phyloP scores from a whole-genome alignment of 2,888 invertebrate genomes.

The Habroteleia sp. region DNA sequence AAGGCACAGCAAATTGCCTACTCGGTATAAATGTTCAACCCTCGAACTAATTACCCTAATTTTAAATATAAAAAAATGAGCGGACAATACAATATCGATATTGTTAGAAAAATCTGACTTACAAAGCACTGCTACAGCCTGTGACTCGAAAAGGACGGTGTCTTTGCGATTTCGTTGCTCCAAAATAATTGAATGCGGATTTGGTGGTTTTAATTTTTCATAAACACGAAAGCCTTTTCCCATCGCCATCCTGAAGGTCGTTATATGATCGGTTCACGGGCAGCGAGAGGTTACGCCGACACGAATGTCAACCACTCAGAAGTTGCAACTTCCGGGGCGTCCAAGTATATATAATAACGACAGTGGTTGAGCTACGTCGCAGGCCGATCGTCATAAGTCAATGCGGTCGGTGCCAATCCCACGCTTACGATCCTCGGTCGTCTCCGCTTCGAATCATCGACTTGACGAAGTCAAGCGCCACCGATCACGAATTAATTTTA shows the following conservation, averaged over 20 bases:
- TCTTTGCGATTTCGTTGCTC: conserved; percentile 94
- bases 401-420: conserved; percentile 7
- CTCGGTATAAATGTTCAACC: too few species aligned
- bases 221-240: conserved; percentile 95
- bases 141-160: conserved; percentile 94
- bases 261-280: neutral
- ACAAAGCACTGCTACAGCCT: conserved; percentile 93
- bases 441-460: conserved; percentile 12
- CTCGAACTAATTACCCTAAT: too few species aligned
- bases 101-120: conserved; percentile 80
- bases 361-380: conserved; percentile 28
- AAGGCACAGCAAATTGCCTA: too few species aligned
- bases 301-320: conserved; percentile 14
- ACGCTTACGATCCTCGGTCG: conserved; percentile 7
- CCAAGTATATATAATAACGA: conserved; percentile 48
- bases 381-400: conserved; percentile 28
- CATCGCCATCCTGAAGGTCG: conserved; percentile 89
- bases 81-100: too few species aligned
- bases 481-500: conserved; percentile 1
- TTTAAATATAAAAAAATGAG: too few species aligned
- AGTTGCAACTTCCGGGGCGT: conserved; percentile 2
- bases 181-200: conserved; percentile 93
- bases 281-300: conserved; percentile 41
- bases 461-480: neutral
- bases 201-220: conserved; percentile 92